Base-by-base conservation (phyloP, 2,888 invertebrate species). In the Nephrotoma appendiculata region DNA sequence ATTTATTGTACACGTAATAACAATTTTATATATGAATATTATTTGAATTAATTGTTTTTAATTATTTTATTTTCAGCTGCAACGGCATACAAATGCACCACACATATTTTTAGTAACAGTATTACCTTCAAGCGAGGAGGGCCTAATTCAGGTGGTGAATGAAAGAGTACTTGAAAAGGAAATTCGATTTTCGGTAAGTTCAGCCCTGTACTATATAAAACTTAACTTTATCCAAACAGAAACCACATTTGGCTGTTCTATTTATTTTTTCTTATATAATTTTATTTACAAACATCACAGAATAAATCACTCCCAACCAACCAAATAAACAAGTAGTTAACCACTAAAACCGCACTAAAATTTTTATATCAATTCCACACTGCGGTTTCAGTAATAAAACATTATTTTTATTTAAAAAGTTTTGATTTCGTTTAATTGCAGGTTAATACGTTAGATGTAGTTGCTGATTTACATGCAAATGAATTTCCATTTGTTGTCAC, bases 111-210 rank as follows among this genome's bases (percentile, higher is more conserved):
- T 93, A 87, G 92, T 94, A 41, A 92, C 94, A 48, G 91, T 95
- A 41, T 90, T 93, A 86, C 89, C 90, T 15, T 92, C 93, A 7
- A 92, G 93, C 0, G 92, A 93, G 89, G 94, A 95, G 89, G 94
- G 94, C 1, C 92, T 92, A 52, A 92, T 95, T 41, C 94, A 94
- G 89, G 93, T 94, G 0, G 91, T 95, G 19, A 94, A 94, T 41
- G 89, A 90, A 11, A 90, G 91, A 86, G 89, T 92, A 86, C 90
- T 95, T 84, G 90, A 92, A 3, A 90, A 92, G 86, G 93, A 93
- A 89, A 89, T 92, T 87, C 92, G 93, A 89, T 92, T 94, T 89
- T 91, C 92, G 86, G 93, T 93, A 90, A 92, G 84, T 84, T 12
- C 41, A 42, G 0, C 41, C n/a, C 41, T 83, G 41, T 41, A 83